Base-by-base conservation (phyloP, 1,140 invertebrate genomes). In the Papilio polyxenes region DNA sequence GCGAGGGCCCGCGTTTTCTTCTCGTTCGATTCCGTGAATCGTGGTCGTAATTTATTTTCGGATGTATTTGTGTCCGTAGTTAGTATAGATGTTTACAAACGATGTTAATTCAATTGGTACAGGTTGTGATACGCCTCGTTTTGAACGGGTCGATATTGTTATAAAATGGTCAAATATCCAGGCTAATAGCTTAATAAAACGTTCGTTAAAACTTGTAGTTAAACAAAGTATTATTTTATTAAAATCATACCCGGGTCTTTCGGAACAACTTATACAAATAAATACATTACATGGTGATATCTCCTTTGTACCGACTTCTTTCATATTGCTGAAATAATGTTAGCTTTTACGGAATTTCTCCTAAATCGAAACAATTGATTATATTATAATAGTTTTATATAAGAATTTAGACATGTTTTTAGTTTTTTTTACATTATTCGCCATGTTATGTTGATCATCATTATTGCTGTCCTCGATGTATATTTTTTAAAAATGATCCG, bases 51-150 rank as follows among this genome's bases (percentile, higher is more conserved):
- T 93, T 94, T 93, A 92, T 93, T 94, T 94, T 93, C 91, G 86
- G 91, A 94, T 89, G 87, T 93, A 91, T 93, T 92, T 92, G 92
- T 92, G 93, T 94, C 93, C 91, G 90, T 94, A 94, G 93, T 88
- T 94, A 94, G 93, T 90, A 92, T 94, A 93, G 91, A 93, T 91
- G 89, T 94, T 93, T 94, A 94, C 93, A 94, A 93, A 94, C 92
- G 92, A 94, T 93, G 92, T 94, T 94, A 91, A 92, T 94, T 94
- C 93, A 94, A 94, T 94, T 94, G 91, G 92, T 93, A 94, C 93
- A 93, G 93, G 93, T 94, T 94, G 93, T 94, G 93, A 94, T 93
- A 93, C 88, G 93, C 91, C 93, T 93, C 92, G 93, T 94, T 94
- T 89, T 92, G 89, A 94, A 94, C 93, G 93, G 89, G 93, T 91